These are phyloP conservation scores for Achatina immaculata DNA, from an alignment of 1,140 invertebrate genomes.

Conservation along the genomic window DNA sequence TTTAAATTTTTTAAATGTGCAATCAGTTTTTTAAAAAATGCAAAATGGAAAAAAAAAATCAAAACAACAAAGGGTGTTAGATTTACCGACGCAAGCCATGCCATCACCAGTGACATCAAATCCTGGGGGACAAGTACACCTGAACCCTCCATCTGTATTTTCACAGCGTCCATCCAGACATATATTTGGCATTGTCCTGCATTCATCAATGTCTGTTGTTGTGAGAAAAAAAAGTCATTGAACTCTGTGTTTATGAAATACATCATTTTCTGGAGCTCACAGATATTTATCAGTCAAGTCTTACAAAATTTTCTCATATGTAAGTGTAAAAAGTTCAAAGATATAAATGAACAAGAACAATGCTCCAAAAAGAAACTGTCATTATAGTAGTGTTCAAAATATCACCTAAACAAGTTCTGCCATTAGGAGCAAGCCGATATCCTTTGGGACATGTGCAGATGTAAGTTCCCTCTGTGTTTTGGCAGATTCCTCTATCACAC, in stretches of 20 bases:
- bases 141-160: slow-evolving; percentile 68
- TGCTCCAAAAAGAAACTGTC: neutral
- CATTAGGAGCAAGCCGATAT: slow-evolving; percentile 77
- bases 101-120: slow-evolving; percentile 77
- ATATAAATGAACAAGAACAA: neutral
- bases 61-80: neutral
- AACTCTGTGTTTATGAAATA: neutral
- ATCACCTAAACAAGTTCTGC: slow-evolving; percentile 60
- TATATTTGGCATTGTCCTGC: slow-evolving; percentile 79
- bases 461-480: slow-evolving; percentile 88
- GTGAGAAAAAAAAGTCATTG: slow-evolving; percentile 21
- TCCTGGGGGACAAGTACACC: slow-evolving; percentile 72
- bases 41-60: too few species aligned
- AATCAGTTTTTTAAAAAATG: too few species aligned
- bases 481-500: slow-evolving; percentile 86
- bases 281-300: too few species aligned
- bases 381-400: neutral
- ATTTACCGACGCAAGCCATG: slow-evolving; percentile 79
- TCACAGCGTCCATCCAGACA: slow-evolving; percentile 84
- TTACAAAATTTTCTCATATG: too few species aligned
- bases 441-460: slow-evolving; percentile 87
- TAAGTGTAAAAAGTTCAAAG: neutral
- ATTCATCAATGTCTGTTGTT: slow-evolving; percentile 83
- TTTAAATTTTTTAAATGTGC: too few species aligned
- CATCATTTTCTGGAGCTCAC: too few species aligned